These are phyloP conservation scores for Syngnathoides biaculeatus DNA, from an alignment of 2,113 vertebrate species.

Conservation along the genomic window DNA sequence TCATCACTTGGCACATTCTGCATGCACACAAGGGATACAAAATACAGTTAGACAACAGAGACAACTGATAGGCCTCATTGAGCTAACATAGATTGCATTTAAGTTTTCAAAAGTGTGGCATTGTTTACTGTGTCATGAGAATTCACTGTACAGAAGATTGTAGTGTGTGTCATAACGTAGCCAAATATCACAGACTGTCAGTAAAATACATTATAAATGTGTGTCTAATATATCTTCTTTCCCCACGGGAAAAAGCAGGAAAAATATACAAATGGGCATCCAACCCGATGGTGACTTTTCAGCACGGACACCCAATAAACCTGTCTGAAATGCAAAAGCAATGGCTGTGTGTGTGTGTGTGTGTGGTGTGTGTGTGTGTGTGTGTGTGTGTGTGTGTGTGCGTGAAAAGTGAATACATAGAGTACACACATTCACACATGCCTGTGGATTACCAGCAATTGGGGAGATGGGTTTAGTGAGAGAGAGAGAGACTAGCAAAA, in stretches of 20 bases:
- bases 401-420: constrained; percentile 21
- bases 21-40: not conserved
- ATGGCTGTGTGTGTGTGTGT: constrained; percentile 12
- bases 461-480: constrained; percentile 22
- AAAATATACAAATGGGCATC: constrained; percentile 32
- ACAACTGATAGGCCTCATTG: not conserved
- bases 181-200: constrained; percentile 4
- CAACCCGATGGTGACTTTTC: constrained; percentile 45
- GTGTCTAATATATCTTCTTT: constrained; percentile 6
- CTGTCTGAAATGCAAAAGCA: constrained; percentile 34
- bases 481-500: constrained; percentile 47
- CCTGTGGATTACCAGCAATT: constrained; percentile 4
- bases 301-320: constrained; percentile 53
- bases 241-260: constrained; percentile 9
- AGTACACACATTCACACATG: constrained; percentile 15
- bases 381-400: not conserved
- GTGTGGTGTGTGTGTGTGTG: not conserved
- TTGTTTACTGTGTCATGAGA: not conserved
- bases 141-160: not conserved
- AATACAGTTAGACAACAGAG: not conserved
- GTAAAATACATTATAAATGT: constrained; percentile 10
- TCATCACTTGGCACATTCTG: not conserved
- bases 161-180: not conserved
- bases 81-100: not conserved
- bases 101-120: not conserved